phyloP scores from a whole-genome alignment of 2,888 invertebrate genomes.

The Ypsolopha sequella region DNA sequence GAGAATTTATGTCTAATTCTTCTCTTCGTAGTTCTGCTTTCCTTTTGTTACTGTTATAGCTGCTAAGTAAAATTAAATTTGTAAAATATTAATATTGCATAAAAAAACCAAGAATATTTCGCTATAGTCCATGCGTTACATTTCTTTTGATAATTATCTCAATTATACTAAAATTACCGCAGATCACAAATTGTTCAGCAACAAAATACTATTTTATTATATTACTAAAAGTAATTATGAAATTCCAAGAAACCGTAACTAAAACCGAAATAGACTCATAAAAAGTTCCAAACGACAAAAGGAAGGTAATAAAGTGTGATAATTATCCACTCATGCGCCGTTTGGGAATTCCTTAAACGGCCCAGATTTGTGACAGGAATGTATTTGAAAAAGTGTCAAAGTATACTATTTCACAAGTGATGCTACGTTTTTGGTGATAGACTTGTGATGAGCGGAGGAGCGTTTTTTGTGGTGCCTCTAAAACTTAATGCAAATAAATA shows the following conservation, averaged over 20 bases:
- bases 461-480: no score
- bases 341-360: conserved; percentile 5
- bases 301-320: conserved; percentile 7
- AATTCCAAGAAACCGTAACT: background rate
- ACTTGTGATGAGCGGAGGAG: background rate
- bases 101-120: no score
- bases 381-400: conserved; percentile 1
- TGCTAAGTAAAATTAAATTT: no score
- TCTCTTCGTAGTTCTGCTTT: no score
- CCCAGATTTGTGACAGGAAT: conserved; percentile 3
- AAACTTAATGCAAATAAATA: no score
- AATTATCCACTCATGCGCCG: background rate
- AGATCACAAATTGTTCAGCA: background rate
- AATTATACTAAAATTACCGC: background rate
- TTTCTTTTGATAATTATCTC: no score
- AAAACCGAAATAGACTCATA: conserved; percentile 1
- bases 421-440: background rate
- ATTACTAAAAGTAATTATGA: background rate
- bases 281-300: conserved; percentile 1
- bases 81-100: no score
- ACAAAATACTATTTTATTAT: background rate
- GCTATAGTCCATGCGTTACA: no score
- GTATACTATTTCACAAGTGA: conserved; percentile 3
- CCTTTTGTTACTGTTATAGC: no score
- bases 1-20: no score